Evolutionary conservation across 2,797 vertebrate genomes (phyloP).

Genomic region (Acridotheres tristis): DNA sequence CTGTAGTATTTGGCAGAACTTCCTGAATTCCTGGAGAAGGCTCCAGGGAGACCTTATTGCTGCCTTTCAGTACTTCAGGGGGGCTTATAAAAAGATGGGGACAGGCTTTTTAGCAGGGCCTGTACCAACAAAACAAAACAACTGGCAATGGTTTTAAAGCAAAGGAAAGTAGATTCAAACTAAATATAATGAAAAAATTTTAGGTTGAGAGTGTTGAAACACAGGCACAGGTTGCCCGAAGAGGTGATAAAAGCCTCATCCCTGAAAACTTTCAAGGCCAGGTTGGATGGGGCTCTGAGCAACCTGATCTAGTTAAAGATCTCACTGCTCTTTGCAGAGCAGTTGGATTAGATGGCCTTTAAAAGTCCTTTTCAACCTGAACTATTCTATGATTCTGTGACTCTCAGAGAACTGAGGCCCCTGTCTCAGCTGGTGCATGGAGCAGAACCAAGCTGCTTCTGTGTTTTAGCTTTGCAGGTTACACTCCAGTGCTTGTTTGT

Average conservation of each 20-base stretch:
- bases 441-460: not conserved
- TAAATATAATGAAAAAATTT: not conserved
- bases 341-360: not conserved
- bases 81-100: not conserved
- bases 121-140: not conserved
- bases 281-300: rapidly evolving
- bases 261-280: not conserved
- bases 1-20: not conserved
- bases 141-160: not conserved
- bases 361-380: not conserved
- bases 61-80: not conserved
- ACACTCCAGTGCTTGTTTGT: not conserved
- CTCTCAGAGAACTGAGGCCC: not conserved
- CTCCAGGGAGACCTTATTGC: rapidly evolving
- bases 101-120: not conserved
- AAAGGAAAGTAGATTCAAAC: not conserved
- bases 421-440: not conserved
- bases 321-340: not conserved
- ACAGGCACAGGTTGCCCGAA: not conserved
- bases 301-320: not conserved
- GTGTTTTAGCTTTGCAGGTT: not conserved
- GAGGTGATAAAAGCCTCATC: not conserved
- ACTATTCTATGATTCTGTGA: not conserved
- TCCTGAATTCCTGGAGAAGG: not conserved
- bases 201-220: not conserved